Evolutionary conservation across 2,888 invertebrate genomes (phyloP), one percentile per base, ranked within the genome.

Genomic region (Nomada hirtipes): DNA sequence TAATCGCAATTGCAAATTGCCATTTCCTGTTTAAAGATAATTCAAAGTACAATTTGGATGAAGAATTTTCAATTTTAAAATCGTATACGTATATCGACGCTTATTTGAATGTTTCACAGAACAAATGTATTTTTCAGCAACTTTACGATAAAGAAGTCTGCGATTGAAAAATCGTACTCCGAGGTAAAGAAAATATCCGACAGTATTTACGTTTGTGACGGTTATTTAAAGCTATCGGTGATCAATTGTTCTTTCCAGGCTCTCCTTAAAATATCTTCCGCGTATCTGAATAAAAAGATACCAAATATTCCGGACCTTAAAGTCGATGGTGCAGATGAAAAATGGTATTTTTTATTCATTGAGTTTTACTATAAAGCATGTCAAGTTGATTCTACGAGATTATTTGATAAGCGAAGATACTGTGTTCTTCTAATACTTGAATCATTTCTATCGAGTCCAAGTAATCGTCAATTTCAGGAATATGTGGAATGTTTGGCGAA

Each of bases 401-500:
- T 94, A 47, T n/a, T 47, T 4, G 20, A 47, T 44, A n/a, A 29
- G 26, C 29, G 26, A 10, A n/a, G 4, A 26, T 1, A 11, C 18
- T 47, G 9, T 63, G 42, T 63, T 63, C 15, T 15, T n/a, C 18
- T 11, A 18, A 18, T 9, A 20, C 13, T 20, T 15, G 9, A 18
- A 11, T n/a, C 18, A n/a, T n/a, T n/a, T 13, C 15, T 1, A 4
- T 42, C 4, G 20, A 36, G 11, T 26, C 36, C 11, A 18, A 23
- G 36, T 59, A 64, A 59, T 59, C 13, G 26, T 67, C 29, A 18
- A 53, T 82, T 81, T n/a, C 90, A 99, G 99, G 97, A 98, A 98
- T 93, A 98, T 98, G 96, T 98, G 98, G 97, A 98, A 97, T 92
- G 98, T 99, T n/a, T 99, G 99, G 99, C 96, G 98, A 86, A 98